Evolutionary conservation across 2,113 vertebrate genomes (phyloP).

Genomic region (Synchiropus splendidus): DNA sequence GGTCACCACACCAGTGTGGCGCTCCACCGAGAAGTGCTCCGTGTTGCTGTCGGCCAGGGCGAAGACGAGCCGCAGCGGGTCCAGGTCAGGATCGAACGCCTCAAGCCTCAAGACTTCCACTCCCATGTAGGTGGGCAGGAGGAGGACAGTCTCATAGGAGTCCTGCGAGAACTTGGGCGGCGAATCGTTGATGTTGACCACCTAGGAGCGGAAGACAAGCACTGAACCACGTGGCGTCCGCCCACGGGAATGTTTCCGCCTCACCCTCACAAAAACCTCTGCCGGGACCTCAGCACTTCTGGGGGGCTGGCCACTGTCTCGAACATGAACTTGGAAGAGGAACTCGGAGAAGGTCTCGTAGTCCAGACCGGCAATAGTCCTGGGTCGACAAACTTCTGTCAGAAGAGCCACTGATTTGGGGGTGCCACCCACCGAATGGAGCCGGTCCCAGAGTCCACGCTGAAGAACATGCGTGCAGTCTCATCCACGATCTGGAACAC

Average conservation of each 20-base stretch:
- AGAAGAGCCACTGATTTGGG: not conserved
- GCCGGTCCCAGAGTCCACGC: slow-evolving; percentile 88
- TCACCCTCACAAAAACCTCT: slow-evolving; percentile 78
- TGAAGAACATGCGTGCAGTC: slow-evolving; percentile 85
- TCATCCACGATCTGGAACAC: slow-evolving; percentile 90
- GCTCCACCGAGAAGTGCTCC: slow-evolving; percentile 79
- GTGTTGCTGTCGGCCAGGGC: slow-evolving; percentile 76
- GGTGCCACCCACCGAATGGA: slow-evolving; percentile 71
- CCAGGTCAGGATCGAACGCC: slow-evolving; percentile 83
- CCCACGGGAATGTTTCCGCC: slow-evolving; percentile 1
- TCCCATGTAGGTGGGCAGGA: slow-evolving; percentile 84
- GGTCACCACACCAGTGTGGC: slow-evolving; percentile 77
- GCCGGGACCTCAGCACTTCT: slow-evolving; percentile 79
- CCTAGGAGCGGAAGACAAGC: slow-evolving; percentile 34
- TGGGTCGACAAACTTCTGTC: slow-evolving; percentile 7
- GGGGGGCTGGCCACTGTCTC: slow-evolving; percentile 85
- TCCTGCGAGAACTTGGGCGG: slow-evolving; percentile 86
- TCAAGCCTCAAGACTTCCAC: slow-evolving; percentile 83
- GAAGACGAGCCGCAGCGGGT: slow-evolving; percentile 71
- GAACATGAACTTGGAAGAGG: slow-evolving; percentile 83
- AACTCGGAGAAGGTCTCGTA: slow-evolving; percentile 84
- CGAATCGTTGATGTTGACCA: slow-evolving; percentile 90
- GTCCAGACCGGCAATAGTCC: slow-evolving; percentile 83
- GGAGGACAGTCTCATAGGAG: slow-evolving; percentile 79
- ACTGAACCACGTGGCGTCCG: not conserved